Conservation (phyloP, 2,888 invertebrate species). For the Periphyllus acericola region DNA sequence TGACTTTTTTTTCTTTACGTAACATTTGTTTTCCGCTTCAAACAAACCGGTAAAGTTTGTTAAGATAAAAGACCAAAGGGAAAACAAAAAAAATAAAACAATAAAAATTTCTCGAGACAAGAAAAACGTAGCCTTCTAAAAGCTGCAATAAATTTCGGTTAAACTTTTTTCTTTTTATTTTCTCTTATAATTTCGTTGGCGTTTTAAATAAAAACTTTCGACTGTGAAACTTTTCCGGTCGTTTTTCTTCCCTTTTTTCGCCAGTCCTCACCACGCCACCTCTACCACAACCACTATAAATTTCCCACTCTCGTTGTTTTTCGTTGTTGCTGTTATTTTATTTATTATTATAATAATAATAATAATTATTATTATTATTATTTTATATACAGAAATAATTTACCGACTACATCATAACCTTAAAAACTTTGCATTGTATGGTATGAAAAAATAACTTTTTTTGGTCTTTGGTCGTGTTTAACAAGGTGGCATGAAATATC, state of each 20-base stretch:
- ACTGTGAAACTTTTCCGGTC: constrained; percentile 60
- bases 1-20: constrained; percentile 4
- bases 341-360: constrained; percentile 52
- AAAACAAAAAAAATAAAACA: constrained; percentile 50
- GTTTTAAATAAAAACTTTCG: constrained; percentile 61
- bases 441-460: constrained; percentile 55
- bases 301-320: constrained; percentile 48
- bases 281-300: constrained; percentile 47
- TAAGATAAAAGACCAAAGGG: constrained; percentile 54
- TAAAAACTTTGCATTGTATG: constrained; percentile 51
- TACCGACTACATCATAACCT: constrained; percentile 59
- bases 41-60: constrained; percentile 39
- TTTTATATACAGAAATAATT: constrained; percentile 57
- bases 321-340: constrained; percentile 57
- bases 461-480: constrained; percentile 58
- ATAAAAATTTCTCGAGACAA: constrained; percentile 49
- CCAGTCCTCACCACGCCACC: constrained; percentile 22
- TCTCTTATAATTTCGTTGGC: constrained; percentile 58
- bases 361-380: not conserved
- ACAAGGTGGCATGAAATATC: constrained; percentile 56
- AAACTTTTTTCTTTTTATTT: constrained; percentile 58
- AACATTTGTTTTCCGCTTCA: constrained; percentile 47
- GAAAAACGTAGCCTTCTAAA: constrained; percentile 53
- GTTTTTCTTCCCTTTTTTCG: constrained; percentile 59
- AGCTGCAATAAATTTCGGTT: constrained; percentile 60